These are phyloP conservation scores for Sturnira hondurensis DNA, from an alignment of 2,113 vertebrate genomes.

Conservation along the genomic window DNA sequence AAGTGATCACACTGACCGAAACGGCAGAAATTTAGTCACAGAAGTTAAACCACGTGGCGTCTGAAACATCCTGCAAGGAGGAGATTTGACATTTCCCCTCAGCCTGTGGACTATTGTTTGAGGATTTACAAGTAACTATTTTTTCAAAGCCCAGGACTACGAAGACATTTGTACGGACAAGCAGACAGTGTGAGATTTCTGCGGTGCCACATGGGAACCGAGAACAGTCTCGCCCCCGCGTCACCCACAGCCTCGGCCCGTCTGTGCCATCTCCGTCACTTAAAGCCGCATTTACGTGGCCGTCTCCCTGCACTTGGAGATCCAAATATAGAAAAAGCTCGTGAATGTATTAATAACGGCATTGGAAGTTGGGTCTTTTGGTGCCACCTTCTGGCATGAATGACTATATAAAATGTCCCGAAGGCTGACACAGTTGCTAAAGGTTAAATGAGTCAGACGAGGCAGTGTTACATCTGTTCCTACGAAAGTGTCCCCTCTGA, in stretches of 20 bases:
- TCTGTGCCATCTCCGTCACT: neutral
- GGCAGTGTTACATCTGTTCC: neutral
- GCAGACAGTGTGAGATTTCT: neutral
- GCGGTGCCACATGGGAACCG: neutral
- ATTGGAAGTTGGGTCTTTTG: conserved; percentile 66
- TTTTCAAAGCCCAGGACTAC: neutral
- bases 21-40: neutral
- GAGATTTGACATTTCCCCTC: neutral
- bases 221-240: neutral
- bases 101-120: neutral
- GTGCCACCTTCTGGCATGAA: conserved; percentile 79
- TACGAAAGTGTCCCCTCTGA: accelerated
- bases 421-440: neutral
- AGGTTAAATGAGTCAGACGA: accelerated
- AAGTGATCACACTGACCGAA: neutral
- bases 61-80: neutral
- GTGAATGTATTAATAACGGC: neutral
- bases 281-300: neutral
- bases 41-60: neutral
- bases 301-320: neutral
- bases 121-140: neutral
- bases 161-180: neutral
- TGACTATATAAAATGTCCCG: neutral
- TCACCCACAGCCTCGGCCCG: neutral
- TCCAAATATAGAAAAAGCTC: neutral